These are phyloP conservation scores for Leucoraja ocellata DNA, from an alignment of 2,797 vertebrate species.

Conservation along the genomic window DNA sequence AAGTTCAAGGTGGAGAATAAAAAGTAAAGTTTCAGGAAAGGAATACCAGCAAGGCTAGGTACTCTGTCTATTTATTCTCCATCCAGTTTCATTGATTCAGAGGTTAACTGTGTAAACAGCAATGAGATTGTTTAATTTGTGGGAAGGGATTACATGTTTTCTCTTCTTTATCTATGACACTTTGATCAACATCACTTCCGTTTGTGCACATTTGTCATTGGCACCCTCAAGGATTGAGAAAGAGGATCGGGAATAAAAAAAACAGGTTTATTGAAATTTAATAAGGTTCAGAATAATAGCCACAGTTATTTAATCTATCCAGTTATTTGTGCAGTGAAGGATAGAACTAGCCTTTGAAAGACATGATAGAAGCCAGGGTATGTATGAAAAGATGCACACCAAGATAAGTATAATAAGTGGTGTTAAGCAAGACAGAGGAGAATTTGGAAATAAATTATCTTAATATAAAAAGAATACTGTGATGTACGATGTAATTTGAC, in stretches of 20 bases:
- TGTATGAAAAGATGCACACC: not conserved
- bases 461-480: not conserved
- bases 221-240: not conserved
- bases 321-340: not conserved
- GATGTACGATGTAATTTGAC: not conserved
- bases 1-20: not conserved
- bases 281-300: not conserved
- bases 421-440: not conserved
- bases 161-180: not conserved
- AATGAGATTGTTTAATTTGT: not conserved
- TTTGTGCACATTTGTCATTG: not conserved
- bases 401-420: not conserved
- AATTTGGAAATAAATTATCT: not conserved
- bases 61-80: not conserved
- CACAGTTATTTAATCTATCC: not conserved
- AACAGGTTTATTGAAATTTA: not conserved
- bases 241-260: not conserved
- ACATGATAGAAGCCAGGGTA: not conserved
- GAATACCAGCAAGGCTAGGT: not conserved
- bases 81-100: not conserved
- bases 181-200: not conserved
- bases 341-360: not conserved
- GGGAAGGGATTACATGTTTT: not conserved
- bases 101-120: not conserved
- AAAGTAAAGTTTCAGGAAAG: not conserved